These are phyloP conservation scores for Petrocephalus zakoni DNA, from an alignment of 2,113 vertebrate genomes.

Conservation along the genomic window DNA sequence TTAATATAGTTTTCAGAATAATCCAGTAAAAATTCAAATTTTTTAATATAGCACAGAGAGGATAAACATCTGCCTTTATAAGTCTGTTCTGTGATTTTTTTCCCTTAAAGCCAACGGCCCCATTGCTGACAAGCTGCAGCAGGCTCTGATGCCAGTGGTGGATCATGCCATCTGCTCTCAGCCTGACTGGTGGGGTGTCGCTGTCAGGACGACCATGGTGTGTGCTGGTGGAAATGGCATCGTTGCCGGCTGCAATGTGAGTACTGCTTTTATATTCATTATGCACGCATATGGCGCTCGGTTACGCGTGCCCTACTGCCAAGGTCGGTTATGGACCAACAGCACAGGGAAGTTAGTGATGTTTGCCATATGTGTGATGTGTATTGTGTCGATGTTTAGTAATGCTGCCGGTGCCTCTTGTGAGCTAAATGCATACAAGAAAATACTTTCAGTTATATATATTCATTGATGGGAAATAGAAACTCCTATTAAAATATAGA, in stretches of 20 bases:
- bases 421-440: neutral
- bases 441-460: neutral
- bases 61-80: neutral
- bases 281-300: neutral
- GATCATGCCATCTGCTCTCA: conserved; percentile 64
- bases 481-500: neutral
- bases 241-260: conserved; percentile 68
- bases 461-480: neutral
- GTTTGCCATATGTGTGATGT: neutral
- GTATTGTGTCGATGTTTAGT: neutral
- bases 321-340: neutral
- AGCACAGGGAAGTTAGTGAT: neutral
- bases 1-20: neutral
- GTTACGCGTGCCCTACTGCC: neutral
- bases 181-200: conserved; percentile 67
- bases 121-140: conserved; percentile 68
- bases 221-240: conserved; percentile 68
- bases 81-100: neutral
- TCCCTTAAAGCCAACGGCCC: conserved; percentile 60
- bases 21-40: neutral
- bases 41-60: neutral
- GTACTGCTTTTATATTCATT: conserved; percentile 25
- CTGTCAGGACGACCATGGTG: conserved; percentile 59
- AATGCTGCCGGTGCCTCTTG: neutral
- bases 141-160: conserved; percentile 70